Conservation (phyloP, 2,797 vertebrate species). For the Florisuga fusca region DNA sequence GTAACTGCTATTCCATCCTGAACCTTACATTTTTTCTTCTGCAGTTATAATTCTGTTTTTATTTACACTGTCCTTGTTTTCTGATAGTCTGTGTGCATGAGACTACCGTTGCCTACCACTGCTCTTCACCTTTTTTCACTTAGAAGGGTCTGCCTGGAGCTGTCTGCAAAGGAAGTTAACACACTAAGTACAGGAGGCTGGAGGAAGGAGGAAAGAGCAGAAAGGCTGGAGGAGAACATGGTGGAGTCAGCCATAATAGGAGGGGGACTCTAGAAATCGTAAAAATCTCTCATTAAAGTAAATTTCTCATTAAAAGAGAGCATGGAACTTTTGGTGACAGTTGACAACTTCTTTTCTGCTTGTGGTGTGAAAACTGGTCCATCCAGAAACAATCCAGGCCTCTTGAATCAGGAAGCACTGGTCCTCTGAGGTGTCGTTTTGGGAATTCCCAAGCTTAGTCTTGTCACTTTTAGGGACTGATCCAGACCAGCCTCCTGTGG, state of each 20-base stretch:
- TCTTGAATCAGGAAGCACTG: neutral
- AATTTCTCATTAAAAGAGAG: neutral
- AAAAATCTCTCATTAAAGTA: neutral
- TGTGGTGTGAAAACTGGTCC: neutral
- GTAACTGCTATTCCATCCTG: neutral
- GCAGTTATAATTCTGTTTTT: neutral
- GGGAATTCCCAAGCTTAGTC: neutral
- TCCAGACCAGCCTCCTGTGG: neutral
- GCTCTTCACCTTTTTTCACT: neutral
- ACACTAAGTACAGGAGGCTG: accelerated
- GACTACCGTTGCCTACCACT: neutral
- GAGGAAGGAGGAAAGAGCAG: neutral
- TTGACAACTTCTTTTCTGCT: neutral
- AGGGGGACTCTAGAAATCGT: neutral
- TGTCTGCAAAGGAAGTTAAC: neutral
- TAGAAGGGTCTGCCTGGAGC: neutral
- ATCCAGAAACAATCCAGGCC: neutral
- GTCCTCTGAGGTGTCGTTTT: neutral
- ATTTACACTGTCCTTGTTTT: neutral
- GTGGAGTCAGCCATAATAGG: neutral
- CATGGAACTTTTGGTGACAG: neutral
- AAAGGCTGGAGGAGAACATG: neutral
- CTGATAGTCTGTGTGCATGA: neutral
- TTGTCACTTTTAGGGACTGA: neutral
- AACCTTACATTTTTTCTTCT: neutral